These are phyloP conservation scores for Neelides folsomi DNA, from an alignment of 2,888 invertebrate species.

Conservation along the genomic window DNA sequence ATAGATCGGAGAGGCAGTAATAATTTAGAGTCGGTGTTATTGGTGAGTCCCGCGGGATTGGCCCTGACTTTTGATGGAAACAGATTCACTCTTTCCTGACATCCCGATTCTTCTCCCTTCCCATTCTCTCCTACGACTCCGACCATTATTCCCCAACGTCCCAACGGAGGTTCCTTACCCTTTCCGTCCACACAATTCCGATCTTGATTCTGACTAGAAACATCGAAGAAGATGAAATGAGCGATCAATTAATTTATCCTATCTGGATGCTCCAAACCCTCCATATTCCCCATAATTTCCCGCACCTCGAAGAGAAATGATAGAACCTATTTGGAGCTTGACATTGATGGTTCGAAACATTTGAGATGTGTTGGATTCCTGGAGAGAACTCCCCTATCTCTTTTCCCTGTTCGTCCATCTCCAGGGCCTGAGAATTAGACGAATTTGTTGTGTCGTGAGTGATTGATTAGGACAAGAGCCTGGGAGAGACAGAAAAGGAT, in stretches of 20 bases:
- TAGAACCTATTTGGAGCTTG: background rate
- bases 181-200: background rate
- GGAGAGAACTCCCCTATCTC: too few species aligned
- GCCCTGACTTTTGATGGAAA: constrained; percentile 33
- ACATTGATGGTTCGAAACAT: constrained; percentile 3
- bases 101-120: constrained; percentile 27
- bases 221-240: too few species aligned
- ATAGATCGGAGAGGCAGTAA: constrained; percentile 12
- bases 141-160: constrained; percentile 9
- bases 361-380: constrained; percentile 9
- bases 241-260: too few species aligned
- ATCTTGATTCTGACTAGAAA: background rate
- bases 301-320: background rate
- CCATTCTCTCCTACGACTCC: constrained; percentile 5
- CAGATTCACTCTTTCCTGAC: constrained; percentile 30
- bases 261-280: too few species aligned
- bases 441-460: constrained; percentile 27
- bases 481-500: constrained; percentile 22
- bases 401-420: too few species aligned
- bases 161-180: constrained; percentile 21
- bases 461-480: constrained; percentile 29
- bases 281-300: too few species aligned
- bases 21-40: constrained; percentile 26
- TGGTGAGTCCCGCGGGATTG: constrained; percentile 24
- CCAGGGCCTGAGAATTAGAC: constrained; percentile 16